Base-by-base conservation (phyloP, 2,888 invertebrate species). In the Theretra japonica region DNA sequence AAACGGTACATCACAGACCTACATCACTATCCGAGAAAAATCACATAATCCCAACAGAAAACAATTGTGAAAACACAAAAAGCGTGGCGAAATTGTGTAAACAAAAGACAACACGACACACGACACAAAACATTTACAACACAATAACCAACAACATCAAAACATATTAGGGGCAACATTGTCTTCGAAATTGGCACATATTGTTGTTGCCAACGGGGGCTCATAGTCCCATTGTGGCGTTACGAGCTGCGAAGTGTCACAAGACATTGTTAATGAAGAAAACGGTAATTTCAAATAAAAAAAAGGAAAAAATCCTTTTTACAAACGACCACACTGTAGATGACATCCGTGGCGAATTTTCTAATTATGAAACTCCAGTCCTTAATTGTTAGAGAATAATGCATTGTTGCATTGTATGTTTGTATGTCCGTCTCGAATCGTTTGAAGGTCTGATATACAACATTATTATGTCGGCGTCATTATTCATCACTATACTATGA, bases 131-230 rank as follows among this genome's bases (percentile, higher is more conserved):
- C 85, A 88, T 86, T 82, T 80, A 75, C 80, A 85, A 86, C 81
- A 80, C 86, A 82, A 72, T 60, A 80, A 79, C 84, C 82, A 75
- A 90, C 90, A 92, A 88, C 88, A 93, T 93, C 93, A 93, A 93
- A 94, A 94, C 94, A 94, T 91, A 94, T 94, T 94, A 94, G 86
- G 87, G 83, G 76, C 77, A 75, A 78, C 76, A 87, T 94, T 94
- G 93, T 94, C 86, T 86, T 83, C 86, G 77, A 91, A 92, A 93
- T 94, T 91, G 90, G 88, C 82, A 83, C 80, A 80, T 83, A 86
- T 93, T 93, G 86, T 92, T 56, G 15, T 70, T 76, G 83, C 77
- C 94, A 82, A 88, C 92, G 90, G 94, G 93, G 87, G 90, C 89
- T 80, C 82, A 82, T 30, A 41, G 70, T 17, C 0, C 65, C 17